Conservation (phyloP, 2,113 vertebrate species). For the Camelus bactrianus region DNA sequence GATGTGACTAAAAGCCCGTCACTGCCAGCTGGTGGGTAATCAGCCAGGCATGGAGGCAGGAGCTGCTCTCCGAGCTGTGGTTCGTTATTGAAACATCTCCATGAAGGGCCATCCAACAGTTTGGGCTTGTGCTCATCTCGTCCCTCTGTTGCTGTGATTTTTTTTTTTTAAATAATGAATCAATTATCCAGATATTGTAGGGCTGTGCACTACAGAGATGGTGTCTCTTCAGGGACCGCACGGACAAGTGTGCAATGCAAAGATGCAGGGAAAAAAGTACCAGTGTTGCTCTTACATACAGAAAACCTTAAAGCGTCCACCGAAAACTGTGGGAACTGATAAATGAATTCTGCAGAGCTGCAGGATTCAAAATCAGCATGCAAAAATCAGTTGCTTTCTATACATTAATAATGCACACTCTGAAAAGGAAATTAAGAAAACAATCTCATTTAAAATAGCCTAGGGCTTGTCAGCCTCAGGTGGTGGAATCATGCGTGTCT, state of each 20-base stretch:
- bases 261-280: not conserved
- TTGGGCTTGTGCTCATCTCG: not conserved
- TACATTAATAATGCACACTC: not conserved
- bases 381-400: not conserved
- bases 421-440: not conserved
- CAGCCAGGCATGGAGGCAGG: not conserved
- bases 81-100: not conserved
- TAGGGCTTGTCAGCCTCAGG: not conserved
- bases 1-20: constrained; percentile 60
- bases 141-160: constrained; percentile 49
- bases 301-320: not conserved
- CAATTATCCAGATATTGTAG: not conserved
- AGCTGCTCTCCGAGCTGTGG: fast-evolving
- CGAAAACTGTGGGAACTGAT: not conserved
- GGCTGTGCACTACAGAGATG: not conserved
- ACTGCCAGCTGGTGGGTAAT: constrained; percentile 74
- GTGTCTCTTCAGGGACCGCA: not conserved
- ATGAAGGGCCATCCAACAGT: constrained; percentile 19
- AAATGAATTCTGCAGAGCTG: not conserved
- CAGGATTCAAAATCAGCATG: not conserved
- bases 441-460: too few relatives aligned
- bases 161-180: constrained; percentile 42
- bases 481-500: fast-evolving
- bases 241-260: not conserved
- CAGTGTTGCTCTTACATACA: not conserved